A percentile compares a stretch with the other conserved stretches of the same genome.
phyloP scores from a whole-genome alignment of 2,888 invertebrate genomes.

The Caenorhabditis becei region DNA sequence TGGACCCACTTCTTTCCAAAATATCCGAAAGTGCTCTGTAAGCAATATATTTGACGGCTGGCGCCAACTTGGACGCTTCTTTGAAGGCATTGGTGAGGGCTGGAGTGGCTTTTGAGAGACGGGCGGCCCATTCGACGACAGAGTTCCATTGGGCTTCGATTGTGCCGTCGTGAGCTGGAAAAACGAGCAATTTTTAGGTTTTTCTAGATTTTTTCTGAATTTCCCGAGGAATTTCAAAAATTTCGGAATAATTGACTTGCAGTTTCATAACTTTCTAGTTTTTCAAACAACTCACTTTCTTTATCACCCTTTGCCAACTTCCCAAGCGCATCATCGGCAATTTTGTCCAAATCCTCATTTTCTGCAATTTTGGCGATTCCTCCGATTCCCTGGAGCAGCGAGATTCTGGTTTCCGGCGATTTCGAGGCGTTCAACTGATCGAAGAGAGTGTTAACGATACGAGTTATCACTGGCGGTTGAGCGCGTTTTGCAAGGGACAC shows the following conservation, averaged over 20 bases:
- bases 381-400: slow-evolving; percentile 62
- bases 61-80: slow-evolving; percentile 59
- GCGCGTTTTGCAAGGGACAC: slow-evolving; percentile 38
- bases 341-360: slow-evolving; percentile 55
- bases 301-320: slow-evolving; percentile 67
- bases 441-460: slow-evolving; percentile 57
- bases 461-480: slow-evolving; percentile 34
- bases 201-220: neutral
- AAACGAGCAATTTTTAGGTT: neutral
- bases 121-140: slow-evolving; percentile 56
- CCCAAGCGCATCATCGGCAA: slow-evolving; percentile 61
- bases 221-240: too few species aligned
- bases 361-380: slow-evolving; percentile 34
- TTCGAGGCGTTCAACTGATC: slow-evolving; percentile 63
- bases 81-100: slow-evolving; percentile 56
- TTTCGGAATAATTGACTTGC: neutral
- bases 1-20: slow-evolving; percentile 36
- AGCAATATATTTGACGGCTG: slow-evolving; percentile 58
- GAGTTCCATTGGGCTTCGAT: slow-evolving; percentile 70
- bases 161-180: slow-evolving; percentile 63
- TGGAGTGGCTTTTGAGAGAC: slow-evolving; percentile 32
- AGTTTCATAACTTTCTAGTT: neutral
- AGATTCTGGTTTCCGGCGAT: slow-evolving; percentile 57
- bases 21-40: slow-evolving; percentile 54
- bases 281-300: slow-evolving; percentile 58